Percentiles rank a stretch among this genome's conserved stretches.
These are phyloP conservation scores for Pyrgilauda ruficollis DNA, from an alignment of 2,113 vertebrate species.

Conservation along the genomic window DNA sequence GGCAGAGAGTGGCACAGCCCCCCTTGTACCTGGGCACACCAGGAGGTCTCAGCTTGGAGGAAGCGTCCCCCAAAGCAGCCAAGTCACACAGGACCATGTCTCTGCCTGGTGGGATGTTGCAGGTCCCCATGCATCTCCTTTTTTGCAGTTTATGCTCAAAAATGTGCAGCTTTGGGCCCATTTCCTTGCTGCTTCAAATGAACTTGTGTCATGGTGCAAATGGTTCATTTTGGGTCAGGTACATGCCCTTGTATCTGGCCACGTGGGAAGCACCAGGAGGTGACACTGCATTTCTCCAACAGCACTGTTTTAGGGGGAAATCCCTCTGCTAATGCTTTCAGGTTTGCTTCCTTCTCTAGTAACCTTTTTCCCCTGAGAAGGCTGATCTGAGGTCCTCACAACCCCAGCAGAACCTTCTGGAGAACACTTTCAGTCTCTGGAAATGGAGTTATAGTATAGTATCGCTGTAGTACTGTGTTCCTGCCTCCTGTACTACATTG, in stretches of 20 bases:
- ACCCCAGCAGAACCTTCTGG: background rate
- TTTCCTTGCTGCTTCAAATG: background rate
- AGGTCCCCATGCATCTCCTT: fast-evolving
- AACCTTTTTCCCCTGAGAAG: background rate
- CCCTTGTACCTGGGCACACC: fast-evolving
- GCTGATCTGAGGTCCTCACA: background rate
- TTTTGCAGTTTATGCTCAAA: background rate
- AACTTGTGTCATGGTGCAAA: background rate
- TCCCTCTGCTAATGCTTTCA: background rate
- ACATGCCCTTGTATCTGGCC: fast-evolving
- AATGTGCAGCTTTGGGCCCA: background rate
- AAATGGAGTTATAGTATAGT: background rate
- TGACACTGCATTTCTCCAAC: background rate
- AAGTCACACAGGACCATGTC: fast-evolving
- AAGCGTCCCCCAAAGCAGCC: background rate
- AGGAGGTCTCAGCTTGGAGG: background rate
- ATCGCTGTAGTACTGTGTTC: background rate
- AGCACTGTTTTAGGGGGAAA: background rate
- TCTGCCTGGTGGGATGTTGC: background rate
- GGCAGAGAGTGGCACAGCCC: background rate
- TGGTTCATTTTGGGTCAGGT: background rate
- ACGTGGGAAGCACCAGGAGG: background rate
- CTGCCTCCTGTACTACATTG: background rate
- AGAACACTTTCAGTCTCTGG: background rate
- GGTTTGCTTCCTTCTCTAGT: background rate